A percentile compares a stretch with the other conserved stretches of the same genome.
phyloP scores from a whole-genome alignment of 2,113 vertebrate species.

The Grammomys dolichurus region DNA sequence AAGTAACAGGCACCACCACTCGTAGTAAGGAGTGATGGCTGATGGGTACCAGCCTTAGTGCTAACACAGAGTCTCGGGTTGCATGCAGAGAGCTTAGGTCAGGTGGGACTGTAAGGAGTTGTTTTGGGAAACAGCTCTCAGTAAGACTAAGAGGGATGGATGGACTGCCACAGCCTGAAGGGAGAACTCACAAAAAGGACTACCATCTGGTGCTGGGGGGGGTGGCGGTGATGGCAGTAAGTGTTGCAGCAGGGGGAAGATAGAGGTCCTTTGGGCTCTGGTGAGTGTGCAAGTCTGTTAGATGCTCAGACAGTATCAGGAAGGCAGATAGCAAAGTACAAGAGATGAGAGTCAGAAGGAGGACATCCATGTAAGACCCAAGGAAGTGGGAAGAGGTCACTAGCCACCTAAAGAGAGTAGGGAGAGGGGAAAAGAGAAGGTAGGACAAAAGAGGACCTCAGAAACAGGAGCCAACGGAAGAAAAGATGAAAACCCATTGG shows the following conservation, averaged over 20 bases:
- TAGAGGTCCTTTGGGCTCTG: not conserved
- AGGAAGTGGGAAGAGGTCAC: not conserved
- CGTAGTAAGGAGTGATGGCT: not conserved
- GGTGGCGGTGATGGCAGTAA: fast-evolving
- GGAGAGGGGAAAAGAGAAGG: not conserved
- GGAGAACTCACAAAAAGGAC: not conserved
- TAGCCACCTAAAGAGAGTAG: not conserved
- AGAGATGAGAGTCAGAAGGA: not conserved
- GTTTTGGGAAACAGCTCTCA: not conserved
- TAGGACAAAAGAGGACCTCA: not conserved
- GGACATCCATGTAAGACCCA: not conserved
- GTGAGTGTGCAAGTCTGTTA: not conserved
- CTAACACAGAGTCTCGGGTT: fast-evolving
- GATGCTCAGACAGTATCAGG: not conserved
- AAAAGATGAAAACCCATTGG: not conserved
- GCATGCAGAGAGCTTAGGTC: fast-evolving
- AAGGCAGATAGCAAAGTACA: not conserved
- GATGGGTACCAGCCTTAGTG: not conserved
- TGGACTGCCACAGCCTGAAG: not conserved
- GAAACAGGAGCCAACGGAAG: not conserved
- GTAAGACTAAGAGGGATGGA: not conserved
- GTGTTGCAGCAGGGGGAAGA: not conserved
- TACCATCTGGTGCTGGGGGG: not conserved
- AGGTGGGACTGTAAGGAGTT: too few species aligned
- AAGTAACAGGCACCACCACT: fast-evolving